These are phyloP conservation scores for Baronia brevicornis DNA, from an alignment of 2,888 invertebrate species.

Conservation along the genomic window DNA sequence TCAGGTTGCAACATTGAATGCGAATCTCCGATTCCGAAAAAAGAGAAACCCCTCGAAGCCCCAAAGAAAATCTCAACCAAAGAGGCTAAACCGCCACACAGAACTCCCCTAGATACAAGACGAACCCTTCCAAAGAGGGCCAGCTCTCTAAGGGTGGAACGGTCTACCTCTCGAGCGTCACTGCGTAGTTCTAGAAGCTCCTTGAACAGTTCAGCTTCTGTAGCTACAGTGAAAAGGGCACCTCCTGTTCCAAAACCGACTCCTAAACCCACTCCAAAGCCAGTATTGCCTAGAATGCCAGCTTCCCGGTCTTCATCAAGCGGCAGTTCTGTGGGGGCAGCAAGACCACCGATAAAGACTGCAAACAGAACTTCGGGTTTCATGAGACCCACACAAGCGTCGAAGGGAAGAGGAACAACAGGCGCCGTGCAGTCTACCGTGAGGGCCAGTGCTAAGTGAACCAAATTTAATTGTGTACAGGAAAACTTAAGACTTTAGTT, in stretches of 20 bases:
- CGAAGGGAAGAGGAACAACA: constrained; percentile 79
- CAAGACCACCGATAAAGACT: constrained; percentile 58
- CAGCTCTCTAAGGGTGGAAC: constrained; percentile 78
- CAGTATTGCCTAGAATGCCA: constrained; percentile 47
- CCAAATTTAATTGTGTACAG: constrained; percentile 15
- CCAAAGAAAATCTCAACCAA: constrained; percentile 70
- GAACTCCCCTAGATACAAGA: constrained; percentile 49
- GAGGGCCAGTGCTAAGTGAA: constrained; percentile 50
- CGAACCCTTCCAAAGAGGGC: constrained; percentile 47
- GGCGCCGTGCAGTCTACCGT: constrained; percentile 36
- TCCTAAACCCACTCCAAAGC: constrained; percentile 70
- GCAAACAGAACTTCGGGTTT: constrained; percentile 76
- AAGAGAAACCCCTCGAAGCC: constrained; percentile 46
- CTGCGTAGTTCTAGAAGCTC: constrained; percentile 89
- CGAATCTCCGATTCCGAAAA: constrained; percentile 70
- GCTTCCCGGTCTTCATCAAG: constrained; percentile 67
- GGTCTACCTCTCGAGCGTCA: constrained; percentile 86
- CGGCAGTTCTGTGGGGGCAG: constrained; percentile 67
- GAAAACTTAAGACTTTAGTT: constrained; percentile 14
- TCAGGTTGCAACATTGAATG: constrained; percentile 83
- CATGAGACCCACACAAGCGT: constrained; percentile 92
- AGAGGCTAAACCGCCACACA: constrained; percentile 58
- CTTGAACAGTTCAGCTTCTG: constrained; percentile 86
- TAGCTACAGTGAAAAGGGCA: constrained; percentile 85
- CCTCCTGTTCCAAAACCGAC: constrained; percentile 65